A percentile compares a stretch with the other conserved stretches of the same genome.
These are phyloP conservation scores for Marronus borbonicus DNA, from an alignment of 2,888 invertebrate species.

Conservation along the genomic window DNA sequence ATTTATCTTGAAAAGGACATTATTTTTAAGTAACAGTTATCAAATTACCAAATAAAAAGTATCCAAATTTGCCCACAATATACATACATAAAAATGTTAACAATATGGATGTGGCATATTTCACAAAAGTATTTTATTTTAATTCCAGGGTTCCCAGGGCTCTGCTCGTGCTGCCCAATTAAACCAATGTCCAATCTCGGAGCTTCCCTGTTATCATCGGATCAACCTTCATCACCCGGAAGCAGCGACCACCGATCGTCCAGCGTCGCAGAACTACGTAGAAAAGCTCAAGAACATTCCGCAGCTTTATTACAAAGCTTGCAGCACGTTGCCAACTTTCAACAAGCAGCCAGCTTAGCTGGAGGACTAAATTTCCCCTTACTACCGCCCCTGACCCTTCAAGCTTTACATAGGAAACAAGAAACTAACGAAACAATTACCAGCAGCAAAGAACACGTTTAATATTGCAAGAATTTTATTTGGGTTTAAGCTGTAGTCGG, in stretches of 20 bases:
- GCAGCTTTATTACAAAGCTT: constrained; percentile 87
- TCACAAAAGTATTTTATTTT: not conserved
- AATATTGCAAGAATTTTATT: constrained; percentile 3
- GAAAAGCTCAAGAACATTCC: constrained; percentile 96
- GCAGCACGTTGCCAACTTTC: constrained; percentile 77
- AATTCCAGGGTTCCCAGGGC: constrained; percentile 80
- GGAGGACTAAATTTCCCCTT: constrained; percentile 71
- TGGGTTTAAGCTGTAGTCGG: not conserved
- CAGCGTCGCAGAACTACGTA: constrained; percentile 91
- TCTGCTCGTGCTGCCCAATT: constrained; percentile 87
- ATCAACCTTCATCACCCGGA: constrained; percentile 57
- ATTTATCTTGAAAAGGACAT: too few relatives aligned
- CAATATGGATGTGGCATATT: too few relatives aligned
- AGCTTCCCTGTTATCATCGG: constrained; percentile 62
- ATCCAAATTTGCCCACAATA: too few relatives aligned
- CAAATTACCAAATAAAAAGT: too few relatives aligned
- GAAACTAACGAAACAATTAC: constrained; percentile 60
- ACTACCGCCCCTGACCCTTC: constrained; percentile 71
- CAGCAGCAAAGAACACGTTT: constrained; percentile 54
- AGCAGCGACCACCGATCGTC: constrained; percentile 82
- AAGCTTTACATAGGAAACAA: constrained; percentile 66
- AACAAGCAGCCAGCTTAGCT: constrained; percentile 74
- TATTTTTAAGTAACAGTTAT: too few relatives aligned
- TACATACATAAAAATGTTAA: too few relatives aligned
- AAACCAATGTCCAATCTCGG: constrained; percentile 71